phyloP scores from a whole-genome alignment of 2,888 invertebrate species.

The Podotricha telesiphe region DNA sequence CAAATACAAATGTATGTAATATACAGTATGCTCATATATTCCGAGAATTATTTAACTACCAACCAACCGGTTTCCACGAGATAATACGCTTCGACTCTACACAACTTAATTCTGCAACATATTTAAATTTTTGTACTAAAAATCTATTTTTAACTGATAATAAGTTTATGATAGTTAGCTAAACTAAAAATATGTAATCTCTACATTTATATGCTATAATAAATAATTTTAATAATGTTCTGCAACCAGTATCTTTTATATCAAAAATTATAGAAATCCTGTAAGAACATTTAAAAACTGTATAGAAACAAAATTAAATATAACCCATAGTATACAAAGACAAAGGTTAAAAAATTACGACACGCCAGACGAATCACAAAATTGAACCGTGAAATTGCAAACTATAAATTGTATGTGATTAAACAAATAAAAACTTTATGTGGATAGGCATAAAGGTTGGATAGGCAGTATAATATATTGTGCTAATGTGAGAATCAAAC shows the following conservation, averaged over 20 bases:
- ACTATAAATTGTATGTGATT: conserved; percentile 21
- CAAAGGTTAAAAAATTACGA: conserved; percentile 31
- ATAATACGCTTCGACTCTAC: conserved; percentile 15
- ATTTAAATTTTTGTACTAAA: background rate
- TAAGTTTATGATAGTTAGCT: no score
- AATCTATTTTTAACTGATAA: no score
- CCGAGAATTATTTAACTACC: conserved; percentile 36
- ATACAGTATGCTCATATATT: conserved; percentile 22
- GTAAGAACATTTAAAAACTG: background rate
- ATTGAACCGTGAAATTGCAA: conserved; percentile 43
- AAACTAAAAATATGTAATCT: no score
- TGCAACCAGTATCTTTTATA: background rate
- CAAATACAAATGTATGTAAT: conserved; percentile 22
- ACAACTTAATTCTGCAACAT: conserved; percentile 1
- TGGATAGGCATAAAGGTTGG: conserved; percentile 44
- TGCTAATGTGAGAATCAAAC: conserved; percentile 56
- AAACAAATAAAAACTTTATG: conserved; percentile 47
- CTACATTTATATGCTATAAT: no score
- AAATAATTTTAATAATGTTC: no score
- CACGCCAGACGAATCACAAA: conserved; percentile 33
- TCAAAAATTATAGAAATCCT: background rate
- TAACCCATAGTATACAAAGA: conserved; percentile 27
- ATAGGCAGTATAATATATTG: conserved; percentile 39
- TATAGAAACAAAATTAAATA: conserved; percentile 15
- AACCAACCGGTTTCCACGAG: conserved; percentile 34